Conservation (phyloP, 1,140 invertebrate species). For the Akabosia matsudoensis region DNA sequence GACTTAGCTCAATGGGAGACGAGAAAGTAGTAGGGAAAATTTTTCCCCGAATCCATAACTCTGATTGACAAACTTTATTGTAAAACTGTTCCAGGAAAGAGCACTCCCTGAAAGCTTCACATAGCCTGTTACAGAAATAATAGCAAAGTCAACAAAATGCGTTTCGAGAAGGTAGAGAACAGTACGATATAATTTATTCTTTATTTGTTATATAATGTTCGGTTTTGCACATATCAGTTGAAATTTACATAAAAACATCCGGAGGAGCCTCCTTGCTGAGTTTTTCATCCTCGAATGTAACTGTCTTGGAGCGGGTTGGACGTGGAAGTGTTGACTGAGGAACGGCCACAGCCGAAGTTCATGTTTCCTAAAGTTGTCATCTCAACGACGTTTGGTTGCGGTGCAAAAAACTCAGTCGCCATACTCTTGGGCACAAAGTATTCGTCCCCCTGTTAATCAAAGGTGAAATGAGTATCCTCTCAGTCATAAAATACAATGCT, state of each 20-base stretch:
- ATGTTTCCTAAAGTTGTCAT: conserved; percentile 36
- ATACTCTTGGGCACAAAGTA: conserved; percentile 48
- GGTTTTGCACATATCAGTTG: conserved; percentile 3
- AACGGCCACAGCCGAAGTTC: conserved; percentile 30
- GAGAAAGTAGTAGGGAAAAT: no score
- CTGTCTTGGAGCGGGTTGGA: conserved; percentile 41
- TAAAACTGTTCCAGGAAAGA: no score
- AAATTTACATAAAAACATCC: conserved; percentile 43
- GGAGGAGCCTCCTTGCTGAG: conserved; percentile 43
- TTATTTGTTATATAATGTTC: conserved; percentile 1
- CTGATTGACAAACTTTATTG: no score
- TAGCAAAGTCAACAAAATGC: no score
- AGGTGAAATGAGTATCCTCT: neutral
- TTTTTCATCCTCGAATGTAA: conserved; percentile 45
- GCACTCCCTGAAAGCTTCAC: no score
- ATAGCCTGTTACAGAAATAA: no score
- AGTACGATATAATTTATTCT: conserved; percentile 8
- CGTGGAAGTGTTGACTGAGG: conserved; percentile 42
- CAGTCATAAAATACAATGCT: neutral
- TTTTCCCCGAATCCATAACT: no score
- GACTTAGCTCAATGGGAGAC: no score
- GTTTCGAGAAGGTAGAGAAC: no score
- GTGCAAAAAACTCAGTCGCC: conserved; percentile 40
- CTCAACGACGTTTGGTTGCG: conserved; percentile 40
- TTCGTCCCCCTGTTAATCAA: conserved; percentile 40